Conservation (phyloP, 1,140 invertebrate species). For the Trichogramma pretiosum region DNA sequence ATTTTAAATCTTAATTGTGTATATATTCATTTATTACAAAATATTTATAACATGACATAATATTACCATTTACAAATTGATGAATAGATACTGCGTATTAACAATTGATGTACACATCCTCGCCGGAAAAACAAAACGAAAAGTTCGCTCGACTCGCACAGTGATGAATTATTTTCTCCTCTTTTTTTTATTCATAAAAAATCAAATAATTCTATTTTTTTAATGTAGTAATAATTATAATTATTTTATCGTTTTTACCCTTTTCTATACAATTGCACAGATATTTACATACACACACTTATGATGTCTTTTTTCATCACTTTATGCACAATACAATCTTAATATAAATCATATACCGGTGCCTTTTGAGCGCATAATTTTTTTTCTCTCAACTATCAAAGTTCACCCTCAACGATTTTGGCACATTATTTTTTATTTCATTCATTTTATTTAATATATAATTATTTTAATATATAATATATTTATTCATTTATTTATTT, state of each 20-base stretch:
- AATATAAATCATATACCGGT: slow-evolving; percentile 33
- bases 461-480: slow-evolving; percentile 11
- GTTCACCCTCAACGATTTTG: slow-evolving; percentile 21
- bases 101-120: slow-evolving; percentile 30
- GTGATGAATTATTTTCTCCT: not conserved
- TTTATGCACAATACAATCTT: no score
- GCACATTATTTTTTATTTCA: slow-evolving; percentile 23
- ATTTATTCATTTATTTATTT: not conserved
- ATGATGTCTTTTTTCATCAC: slow-evolving; percentile 35
- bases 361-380: slow-evolving; percentile 35
- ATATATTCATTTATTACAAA: no score
- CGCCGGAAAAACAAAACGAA: slow-evolving; percentile 10
- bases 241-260: slow-evolving; percentile 24
- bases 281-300: slow-evolving; percentile 45
- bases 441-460: no score
- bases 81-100: slow-evolving; percentile 20
- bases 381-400: slow-evolving; percentile 24
- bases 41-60: no score
- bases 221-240: not conserved
- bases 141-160: not conserved
- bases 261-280: slow-evolving; percentile 45
- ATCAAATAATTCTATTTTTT: not conserved
- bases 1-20: no score
- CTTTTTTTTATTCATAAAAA: not conserved
- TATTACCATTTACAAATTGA: no score